phyloP scores from a whole-genome alignment of 2,888 invertebrate genomes.

The Digitonthophagus gazella region DNA sequence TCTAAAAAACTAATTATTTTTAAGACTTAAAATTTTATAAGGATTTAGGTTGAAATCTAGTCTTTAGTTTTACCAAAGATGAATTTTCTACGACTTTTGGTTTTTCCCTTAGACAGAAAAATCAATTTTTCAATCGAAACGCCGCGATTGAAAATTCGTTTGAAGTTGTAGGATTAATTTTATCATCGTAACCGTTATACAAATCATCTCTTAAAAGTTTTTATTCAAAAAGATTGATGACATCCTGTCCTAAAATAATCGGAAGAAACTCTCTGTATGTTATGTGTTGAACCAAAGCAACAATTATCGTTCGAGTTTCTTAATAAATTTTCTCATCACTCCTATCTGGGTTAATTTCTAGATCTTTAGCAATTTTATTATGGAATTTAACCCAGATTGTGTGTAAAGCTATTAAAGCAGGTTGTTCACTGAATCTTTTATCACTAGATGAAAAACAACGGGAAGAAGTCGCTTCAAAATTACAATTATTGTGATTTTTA shows the following conservation, averaged over 20 bases:
- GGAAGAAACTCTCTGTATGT: constrained; percentile 82
- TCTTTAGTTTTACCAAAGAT: too few relatives aligned
- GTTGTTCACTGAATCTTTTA: constrained; percentile 76
- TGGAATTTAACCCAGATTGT: constrained; percentile 75
- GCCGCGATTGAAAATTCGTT: constrained; percentile 81
- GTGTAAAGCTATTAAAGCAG: constrained; percentile 73
- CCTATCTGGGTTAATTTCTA: constrained; percentile 82
- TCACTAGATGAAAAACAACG: constrained; percentile 80
- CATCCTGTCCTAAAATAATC: constrained; percentile 76
- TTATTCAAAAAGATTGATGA: constrained; percentile 72
- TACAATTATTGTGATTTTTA: constrained; percentile 67
- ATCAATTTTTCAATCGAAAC: too few relatives aligned
- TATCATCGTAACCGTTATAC: constrained; percentile 67
- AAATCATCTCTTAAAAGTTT: constrained; percentile 66
- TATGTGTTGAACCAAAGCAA: constrained; percentile 80
- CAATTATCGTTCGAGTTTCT: constrained; percentile 78
- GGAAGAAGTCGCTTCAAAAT: constrained; percentile 67
- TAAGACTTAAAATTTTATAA: too few relatives aligned
- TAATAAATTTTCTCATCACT: constrained; percentile 84
- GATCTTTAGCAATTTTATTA: constrained; percentile 68
- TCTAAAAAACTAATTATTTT: too few relatives aligned
- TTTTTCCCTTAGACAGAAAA: too few relatives aligned
- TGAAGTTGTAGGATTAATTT: constrained; percentile 70
- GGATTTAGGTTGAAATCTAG: too few relatives aligned
- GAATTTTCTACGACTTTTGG: too few relatives aligned